phyloP scores from a whole-genome alignment of 2,888 invertebrate genomes.

The Leptopterna dolabrata region DNA sequence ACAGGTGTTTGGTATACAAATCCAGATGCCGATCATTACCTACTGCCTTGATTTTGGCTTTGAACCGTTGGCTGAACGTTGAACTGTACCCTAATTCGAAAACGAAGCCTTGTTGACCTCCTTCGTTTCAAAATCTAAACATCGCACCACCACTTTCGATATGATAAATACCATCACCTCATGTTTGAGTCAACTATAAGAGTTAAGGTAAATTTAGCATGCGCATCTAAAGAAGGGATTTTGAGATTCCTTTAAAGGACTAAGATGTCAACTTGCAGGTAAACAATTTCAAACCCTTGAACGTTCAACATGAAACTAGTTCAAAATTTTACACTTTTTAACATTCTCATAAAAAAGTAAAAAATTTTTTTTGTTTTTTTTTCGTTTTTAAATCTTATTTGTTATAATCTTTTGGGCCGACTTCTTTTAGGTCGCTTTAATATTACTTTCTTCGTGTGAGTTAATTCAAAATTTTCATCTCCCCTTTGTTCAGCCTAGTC shows the following conservation, averaged over 20 bases:
- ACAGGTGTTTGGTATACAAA: too few relatives aligned
- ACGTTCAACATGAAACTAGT: conserved; percentile 21
- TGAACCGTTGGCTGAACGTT: too few relatives aligned
- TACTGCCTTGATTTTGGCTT: too few relatives aligned
- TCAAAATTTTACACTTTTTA: conserved; percentile 34
- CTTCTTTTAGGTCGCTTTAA: conserved; percentile 5
- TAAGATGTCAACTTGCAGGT: background rate
- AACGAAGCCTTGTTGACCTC: too few relatives aligned
- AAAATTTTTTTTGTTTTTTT: conserved; percentile 20
- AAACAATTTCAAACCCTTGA: background rate
- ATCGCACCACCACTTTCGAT: background rate
- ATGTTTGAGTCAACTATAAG: background rate
- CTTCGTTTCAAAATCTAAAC: too few relatives aligned
- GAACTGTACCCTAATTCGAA: too few relatives aligned
- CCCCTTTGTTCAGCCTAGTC: background rate
- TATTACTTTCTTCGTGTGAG: background rate
- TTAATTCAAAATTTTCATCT: background rate
- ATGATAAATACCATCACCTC: background rate
- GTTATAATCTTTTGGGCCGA: conserved; percentile 23
- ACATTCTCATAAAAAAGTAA: background rate
- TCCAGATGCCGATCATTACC: too few relatives aligned
- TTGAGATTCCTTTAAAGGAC: background rate
- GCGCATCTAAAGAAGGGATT: background rate
- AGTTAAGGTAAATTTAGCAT: background rate
- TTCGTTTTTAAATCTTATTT: background rate